Percentiles rank a stretch among this genome's conserved stretches.
phyloP scores from a whole-genome alignment of 1,140 invertebrate species.

The Eumeta japonica region DNA sequence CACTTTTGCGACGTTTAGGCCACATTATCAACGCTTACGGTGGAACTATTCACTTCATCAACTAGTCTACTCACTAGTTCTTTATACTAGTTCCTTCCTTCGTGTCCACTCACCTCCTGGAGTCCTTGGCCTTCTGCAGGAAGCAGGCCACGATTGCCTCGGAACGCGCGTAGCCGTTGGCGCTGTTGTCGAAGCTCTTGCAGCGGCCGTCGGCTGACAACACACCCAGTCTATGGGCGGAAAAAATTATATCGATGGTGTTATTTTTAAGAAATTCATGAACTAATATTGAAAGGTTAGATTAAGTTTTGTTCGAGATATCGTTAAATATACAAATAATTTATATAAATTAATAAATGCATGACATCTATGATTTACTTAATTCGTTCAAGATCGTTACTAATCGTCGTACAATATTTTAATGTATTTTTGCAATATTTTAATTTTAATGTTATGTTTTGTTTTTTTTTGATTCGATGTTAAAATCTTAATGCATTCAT shows the following conservation, averaged over 20 bases:
- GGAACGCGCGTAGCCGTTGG: constrained; percentile 74
- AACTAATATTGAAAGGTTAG: no score
- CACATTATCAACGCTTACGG: background rate
- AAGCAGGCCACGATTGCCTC: constrained; percentile 76
- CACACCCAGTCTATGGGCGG: constrained; percentile 71
- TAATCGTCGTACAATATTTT: no score
- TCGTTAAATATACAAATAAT: no score
- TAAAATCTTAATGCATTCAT: no score
- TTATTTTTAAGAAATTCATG: background rate
- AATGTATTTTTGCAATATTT: no score
- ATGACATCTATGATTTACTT: no score
- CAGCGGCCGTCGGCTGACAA: constrained; percentile 82
- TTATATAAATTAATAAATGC: no score
- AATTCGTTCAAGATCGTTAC: no score
- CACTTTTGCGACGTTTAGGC: no score
- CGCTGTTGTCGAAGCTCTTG: constrained; percentile 85
- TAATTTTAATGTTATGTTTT: no score
- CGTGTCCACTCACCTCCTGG: constrained; percentile 60
- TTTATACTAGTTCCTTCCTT: background rate
- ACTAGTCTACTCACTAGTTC: background rate
- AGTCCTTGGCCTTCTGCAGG: constrained; percentile 78
- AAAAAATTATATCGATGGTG: background rate
- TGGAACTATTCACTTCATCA: background rate
- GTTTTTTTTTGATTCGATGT: no score
- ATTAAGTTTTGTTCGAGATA: no score